Evolutionary conservation across 1,140 invertebrate genomes (phyloP), one percentile per base, ranked within the genome.

Genomic region (Wasmannia auropunctata): DNA sequence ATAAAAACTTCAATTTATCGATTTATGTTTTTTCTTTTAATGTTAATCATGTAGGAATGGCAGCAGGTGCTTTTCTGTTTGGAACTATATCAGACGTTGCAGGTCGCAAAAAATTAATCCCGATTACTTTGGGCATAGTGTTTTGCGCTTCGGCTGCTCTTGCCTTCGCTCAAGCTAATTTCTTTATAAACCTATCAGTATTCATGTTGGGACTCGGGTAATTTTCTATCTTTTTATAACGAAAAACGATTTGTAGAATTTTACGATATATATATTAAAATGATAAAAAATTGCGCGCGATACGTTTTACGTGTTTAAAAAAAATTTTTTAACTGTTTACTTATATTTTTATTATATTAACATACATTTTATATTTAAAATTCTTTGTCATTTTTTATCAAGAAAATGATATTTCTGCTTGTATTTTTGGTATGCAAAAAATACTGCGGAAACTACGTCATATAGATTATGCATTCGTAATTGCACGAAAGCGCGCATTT

Each of bases 161-260:
- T 14, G 81, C 91, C 3, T 92, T 93, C 40, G 88, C 89, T 0
- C 91, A 92, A 86, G 87, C 69, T 14, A 86, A 65, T 76, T 90
- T 92, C 14, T 28, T 91, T 0, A 90, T 91, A 54, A 88, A 85
- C 56, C 19, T 92, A 31, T 88, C 75, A 0, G 77, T 91, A 56
- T 93, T 92, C 54, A 16, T 90, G 5, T 72, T 92, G 7, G 92
- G 92, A 69, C 1, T 91, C 8, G 92, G 91, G 92, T 93, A 86
- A 77, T 72, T 84, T 60, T 28, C 40, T 34, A 65, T 51, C 1
- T 8, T 54, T 40, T 11, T 16, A 51, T n/a, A 58, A n/a, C 3
- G 14, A 34, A 83, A 46, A 10, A 31, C 4, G 43, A 31, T 51
- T 19, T 10, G 2, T 10, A 11, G 25, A 37, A 28, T 16, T 11